Base-by-base conservation (phyloP, 2,888 invertebrate genomes). In the Melinaea marsaeus region DNA sequence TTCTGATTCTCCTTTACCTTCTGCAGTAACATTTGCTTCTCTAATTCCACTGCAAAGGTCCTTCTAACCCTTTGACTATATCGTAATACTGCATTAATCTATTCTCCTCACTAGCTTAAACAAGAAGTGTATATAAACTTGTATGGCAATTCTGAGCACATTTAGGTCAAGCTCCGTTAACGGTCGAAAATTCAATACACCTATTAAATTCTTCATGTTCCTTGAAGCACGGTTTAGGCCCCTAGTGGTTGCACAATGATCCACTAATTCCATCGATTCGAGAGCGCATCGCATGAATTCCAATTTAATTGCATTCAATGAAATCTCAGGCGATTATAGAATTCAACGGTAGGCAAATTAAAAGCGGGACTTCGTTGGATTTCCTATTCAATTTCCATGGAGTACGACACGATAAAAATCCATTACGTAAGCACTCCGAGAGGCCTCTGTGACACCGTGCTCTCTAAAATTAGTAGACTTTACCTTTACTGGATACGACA, bases 301-400 rank as follows among this genome's bases (percentile, higher is more conserved):
- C 85, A 85, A 85, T 88, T 87, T 86, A 87, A 86, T 83, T 83
- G 86, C 85, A 84, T 87, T 86, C 84, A 86, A 83, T 83, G 84
- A 85, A 86, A 88, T 86, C 87, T 86, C 84, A 81, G 77, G 77
- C 84, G 84, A 85, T 87, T 88, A 86, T 86, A 85, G 83, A 86
- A 84, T 85, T 79, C 80, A 78, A 81, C 83, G 81, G 82, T 84
- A 77, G 82, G 84, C 80, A 84, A 89, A 90, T 89, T 88, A 88
- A 89, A 88, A 84, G 74, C 84, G 79, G 79, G 77, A 76, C 79
- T 82, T 79, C 75, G 79, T 75, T 79, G 85, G 85, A 86, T 86
- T 86, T 83, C 78, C 82, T 75, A 83, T 84, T 85, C 82, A 83
- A 86, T 89, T 86, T 84, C 79, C 84, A 86, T 83, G 83, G 81